These are phyloP conservation scores for Dasypogon diadema DNA, from an alignment of 2,888 invertebrate genomes.

Conservation along the genomic window DNA sequence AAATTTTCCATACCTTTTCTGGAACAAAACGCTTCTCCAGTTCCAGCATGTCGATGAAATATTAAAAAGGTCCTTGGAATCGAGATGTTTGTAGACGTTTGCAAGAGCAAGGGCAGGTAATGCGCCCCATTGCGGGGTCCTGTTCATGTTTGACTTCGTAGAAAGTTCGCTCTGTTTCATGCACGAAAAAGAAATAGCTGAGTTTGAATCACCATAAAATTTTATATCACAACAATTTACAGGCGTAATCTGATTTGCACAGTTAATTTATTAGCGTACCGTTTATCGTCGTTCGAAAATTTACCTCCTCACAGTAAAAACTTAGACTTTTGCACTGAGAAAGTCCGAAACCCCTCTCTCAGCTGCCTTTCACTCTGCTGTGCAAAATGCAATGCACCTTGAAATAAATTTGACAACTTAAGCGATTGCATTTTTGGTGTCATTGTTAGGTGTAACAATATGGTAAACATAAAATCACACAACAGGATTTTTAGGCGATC, in stretches of 20 bases:
- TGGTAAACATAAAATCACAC: slow-evolving; percentile 14
- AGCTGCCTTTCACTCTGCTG: slow-evolving; percentile 33
- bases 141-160: slow-evolving; percentile 54
- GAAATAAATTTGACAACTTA: slow-evolving; percentile 7
- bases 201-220: background rate
- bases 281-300: slow-evolving; percentile 8
- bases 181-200: background rate
- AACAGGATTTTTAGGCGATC: background rate
- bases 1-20: slow-evolving; percentile 64
- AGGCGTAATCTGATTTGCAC: too few relatives aligned
- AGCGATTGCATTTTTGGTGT: background rate
- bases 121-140: slow-evolving; percentile 64
- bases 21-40: slow-evolving; percentile 71
- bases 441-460: slow-evolving; percentile 2
- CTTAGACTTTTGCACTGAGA: slow-evolving; percentile 35
- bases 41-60: slow-evolving; percentile 72
- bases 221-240: background rate
- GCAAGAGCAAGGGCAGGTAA: slow-evolving; percentile 69
- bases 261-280: background rate
- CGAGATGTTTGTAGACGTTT: slow-evolving; percentile 68
- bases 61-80: slow-evolving; percentile 69
- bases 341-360: slow-evolving; percentile 18
- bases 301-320: slow-evolving; percentile 2
- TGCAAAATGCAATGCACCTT: slow-evolving; percentile 40
- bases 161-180: background rate